Evolutionary conservation across 2,888 invertebrate species (phyloP).

Genomic region (Lordiphosa fenestrarum): DNA sequence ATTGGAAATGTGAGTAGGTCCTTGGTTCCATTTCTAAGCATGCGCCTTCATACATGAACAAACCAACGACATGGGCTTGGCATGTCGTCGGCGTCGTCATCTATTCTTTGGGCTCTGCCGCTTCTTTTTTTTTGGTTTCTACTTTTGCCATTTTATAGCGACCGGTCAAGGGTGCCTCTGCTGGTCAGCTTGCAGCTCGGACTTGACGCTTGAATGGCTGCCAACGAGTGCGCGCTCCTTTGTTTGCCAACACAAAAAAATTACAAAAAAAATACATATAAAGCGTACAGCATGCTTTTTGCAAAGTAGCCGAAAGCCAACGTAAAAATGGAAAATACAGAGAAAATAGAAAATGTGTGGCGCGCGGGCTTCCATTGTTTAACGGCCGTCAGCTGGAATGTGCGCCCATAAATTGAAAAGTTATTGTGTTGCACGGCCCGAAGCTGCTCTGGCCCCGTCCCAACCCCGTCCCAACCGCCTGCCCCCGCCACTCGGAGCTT

Average conservation of each 20-base stretch:
- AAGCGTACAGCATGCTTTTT: slow-evolving; percentile 65
- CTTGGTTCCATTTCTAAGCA: slow-evolving; percentile 10
- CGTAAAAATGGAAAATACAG: slow-evolving; percentile 32
- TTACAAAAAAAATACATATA: slow-evolving; percentile 27
- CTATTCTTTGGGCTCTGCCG: slow-evolving; percentile 26
- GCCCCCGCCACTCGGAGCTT: background rate
- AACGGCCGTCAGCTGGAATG: slow-evolving; percentile 74
- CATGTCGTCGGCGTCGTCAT: slow-evolving; percentile 34
- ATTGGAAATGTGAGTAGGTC: slow-evolving; percentile 41
- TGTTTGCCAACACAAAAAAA: slow-evolving; percentile 54
- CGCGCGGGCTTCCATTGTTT: slow-evolving; percentile 60
- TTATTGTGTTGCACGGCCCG: slow-evolving; percentile 64
- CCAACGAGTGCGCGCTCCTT: slow-evolving; percentile 66
- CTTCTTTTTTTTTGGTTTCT: slow-evolving; percentile 1
- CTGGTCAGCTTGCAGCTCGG: slow-evolving; percentile 51
- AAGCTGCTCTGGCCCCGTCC: slow-evolving; percentile 22
- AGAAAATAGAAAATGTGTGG: slow-evolving; percentile 55
- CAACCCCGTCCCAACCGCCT: background rate
- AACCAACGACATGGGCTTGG: slow-evolving; percentile 32
- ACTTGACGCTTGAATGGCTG: slow-evolving; percentile 72
- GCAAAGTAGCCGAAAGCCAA: slow-evolving; percentile 69
- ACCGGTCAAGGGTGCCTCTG: slow-evolving; percentile 68
- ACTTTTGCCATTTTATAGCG: slow-evolving; percentile 57
- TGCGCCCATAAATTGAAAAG: slow-evolving; percentile 73
- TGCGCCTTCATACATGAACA: slow-evolving; percentile 8